Percentiles rank a stretch among this genome's conserved stretches.
These are phyloP conservation scores for Scleropages formosus DNA, from an alignment of 2,797 vertebrate genomes.

Conservation along the genomic window DNA sequence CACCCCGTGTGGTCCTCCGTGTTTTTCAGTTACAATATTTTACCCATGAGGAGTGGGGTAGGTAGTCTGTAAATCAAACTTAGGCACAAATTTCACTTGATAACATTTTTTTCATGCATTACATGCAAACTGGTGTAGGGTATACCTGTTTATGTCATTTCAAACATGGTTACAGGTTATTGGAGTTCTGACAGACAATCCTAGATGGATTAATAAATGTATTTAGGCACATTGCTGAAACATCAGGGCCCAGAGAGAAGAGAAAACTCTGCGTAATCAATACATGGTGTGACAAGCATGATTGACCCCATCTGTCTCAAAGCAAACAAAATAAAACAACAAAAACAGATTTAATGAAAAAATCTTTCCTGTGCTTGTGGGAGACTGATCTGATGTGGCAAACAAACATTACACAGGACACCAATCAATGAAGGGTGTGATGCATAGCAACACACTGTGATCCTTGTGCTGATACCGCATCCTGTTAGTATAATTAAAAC, in stretches of 20 bases:
- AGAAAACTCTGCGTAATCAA: conserved; percentile 4
- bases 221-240: background rate
- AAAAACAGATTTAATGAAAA: conserved; percentile 19
- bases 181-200: too few relatives aligned
- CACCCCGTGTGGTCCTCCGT: too few relatives aligned
- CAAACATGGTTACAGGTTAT: too few relatives aligned
- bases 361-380: conserved; percentile 5
- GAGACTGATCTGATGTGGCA: background rate
- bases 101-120: too few relatives aligned
- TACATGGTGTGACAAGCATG: conserved; percentile 24
- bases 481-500: background rate
- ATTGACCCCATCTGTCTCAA: conserved; percentile 7
- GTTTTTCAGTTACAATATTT: too few relatives aligned
- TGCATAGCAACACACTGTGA: background rate
- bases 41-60: too few relatives aligned
- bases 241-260: background rate
- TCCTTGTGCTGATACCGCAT: conserved; percentile 9
- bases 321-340: conserved; percentile 10
- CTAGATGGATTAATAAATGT: too few relatives aligned
- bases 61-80: too few relatives aligned
- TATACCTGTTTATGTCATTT: too few relatives aligned
- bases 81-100: too few relatives aligned
- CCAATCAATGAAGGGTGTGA: conserved; percentile 9
- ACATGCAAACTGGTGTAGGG: too few relatives aligned
- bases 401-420: background rate